Conservation (phyloP, 1,140 invertebrate genomes). For the Achroia grisella region DNA sequence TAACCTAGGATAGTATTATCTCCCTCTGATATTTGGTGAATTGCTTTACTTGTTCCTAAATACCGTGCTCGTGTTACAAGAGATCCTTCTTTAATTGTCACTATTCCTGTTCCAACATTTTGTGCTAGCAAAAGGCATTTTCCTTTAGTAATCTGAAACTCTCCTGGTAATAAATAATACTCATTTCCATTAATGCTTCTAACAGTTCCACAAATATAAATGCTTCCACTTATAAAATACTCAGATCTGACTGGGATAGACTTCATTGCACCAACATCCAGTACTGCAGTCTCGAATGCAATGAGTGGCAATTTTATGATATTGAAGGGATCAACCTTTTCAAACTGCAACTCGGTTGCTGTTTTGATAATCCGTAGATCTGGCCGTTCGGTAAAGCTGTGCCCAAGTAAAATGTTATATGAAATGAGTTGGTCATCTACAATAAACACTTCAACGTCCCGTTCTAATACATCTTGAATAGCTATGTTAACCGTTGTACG, state of each 20-base stretch:
- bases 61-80: too few relatives aligned
- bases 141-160: too few relatives aligned
- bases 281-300: neutral
- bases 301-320: slow-evolving; percentile 3
- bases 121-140: too few relatives aligned
- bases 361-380: slow-evolving; percentile 4
- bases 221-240: slow-evolving; percentile 3
- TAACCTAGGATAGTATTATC: neutral
- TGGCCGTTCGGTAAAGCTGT: slow-evolving; percentile 7
- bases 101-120: too few relatives aligned
- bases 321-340: too few relatives aligned
- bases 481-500: neutral
- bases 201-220: slow-evolving; percentile 14
- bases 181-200: too few relatives aligned
- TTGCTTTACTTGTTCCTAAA: too few relatives aligned
- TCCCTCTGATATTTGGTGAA: too few relatives aligned
- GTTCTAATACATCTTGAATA: slow-evolving; percentile 4
- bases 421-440: slow-evolving; percentile 6
- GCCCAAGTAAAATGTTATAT: neutral
- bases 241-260: slow-evolving; percentile 4
- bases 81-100: too few relatives aligned
- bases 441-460: neutral
- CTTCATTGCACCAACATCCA: slow-evolving; percentile 2
- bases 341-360: neutral
- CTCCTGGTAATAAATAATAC: too few relatives aligned